These are phyloP conservation scores for Sebastolobus altivelis DNA, from an alignment of 2,797 vertebrate species.

Conservation along the genomic window DNA sequence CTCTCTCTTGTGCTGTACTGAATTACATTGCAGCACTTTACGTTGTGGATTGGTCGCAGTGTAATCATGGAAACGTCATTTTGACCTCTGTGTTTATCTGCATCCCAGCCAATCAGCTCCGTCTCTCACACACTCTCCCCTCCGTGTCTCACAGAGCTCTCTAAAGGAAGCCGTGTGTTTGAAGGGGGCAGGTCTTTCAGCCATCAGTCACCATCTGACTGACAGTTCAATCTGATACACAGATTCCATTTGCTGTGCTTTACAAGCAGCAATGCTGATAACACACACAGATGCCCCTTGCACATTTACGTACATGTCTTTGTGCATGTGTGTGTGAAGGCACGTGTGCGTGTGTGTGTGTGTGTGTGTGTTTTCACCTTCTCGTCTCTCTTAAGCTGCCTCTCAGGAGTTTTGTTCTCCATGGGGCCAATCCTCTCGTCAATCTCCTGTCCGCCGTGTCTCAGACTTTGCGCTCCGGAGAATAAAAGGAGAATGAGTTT, in stretches of 20 bases:
- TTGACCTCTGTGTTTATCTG: constrained; percentile 68
- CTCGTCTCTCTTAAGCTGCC: constrained; percentile 58
- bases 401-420: constrained; percentile 66
- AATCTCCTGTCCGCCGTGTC: constrained; percentile 65
- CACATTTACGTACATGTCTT: constrained; percentile 25
- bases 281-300: constrained; percentile 57
- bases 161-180: constrained; percentile 53
- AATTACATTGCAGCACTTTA: neutral
- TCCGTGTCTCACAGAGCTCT: constrained; percentile 31
- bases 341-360: constrained; percentile 1
- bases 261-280: constrained; percentile 69
- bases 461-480: constrained; percentile 32
- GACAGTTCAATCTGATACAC: constrained; percentile 83
- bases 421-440: constrained; percentile 65
- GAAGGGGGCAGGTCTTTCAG: constrained; percentile 64
- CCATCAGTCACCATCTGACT: constrained; percentile 79
- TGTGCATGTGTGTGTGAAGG: neutral
- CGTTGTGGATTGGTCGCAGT: constrained; percentile 9
- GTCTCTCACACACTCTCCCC: constrained; percentile 7
- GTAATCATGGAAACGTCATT: constrained; percentile 54
- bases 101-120: constrained; percentile 43
- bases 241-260: constrained; percentile 78
- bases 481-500: constrained; percentile 63
- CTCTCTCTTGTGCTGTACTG: constrained; percentile 7
- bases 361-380: constrained; percentile 26